These are phyloP conservation scores for Fragum fragum DNA, from an alignment of 2,888 invertebrate genomes.

Conservation along the genomic window DNA sequence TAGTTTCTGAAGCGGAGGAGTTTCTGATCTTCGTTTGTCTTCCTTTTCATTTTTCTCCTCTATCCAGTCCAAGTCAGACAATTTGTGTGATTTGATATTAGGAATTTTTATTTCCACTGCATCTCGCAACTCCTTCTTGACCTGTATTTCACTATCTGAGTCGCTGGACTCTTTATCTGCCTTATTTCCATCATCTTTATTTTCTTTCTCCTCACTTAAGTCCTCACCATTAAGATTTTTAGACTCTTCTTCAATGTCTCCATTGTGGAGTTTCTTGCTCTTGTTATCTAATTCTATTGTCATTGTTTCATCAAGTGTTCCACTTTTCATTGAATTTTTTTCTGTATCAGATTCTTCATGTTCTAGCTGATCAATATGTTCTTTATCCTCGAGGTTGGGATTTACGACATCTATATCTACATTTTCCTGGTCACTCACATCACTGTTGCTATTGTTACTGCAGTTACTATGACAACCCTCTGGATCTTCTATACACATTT, in stretches of 20 bases:
- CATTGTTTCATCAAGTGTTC: background rate
- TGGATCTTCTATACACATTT: constrained; percentile 44
- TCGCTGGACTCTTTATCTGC: constrained; percentile 34
- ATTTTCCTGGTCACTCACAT: constrained; percentile 14
- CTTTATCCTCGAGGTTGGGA: background rate
- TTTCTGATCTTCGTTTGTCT: constrained; percentile 61
- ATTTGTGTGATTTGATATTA: constrained; percentile 38
- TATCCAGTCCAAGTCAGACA: constrained; percentile 55
- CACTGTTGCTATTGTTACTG: constrained; percentile 24
- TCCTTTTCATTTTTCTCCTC: constrained; percentile 26
- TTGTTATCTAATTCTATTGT: constrained; percentile 6
- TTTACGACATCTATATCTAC: background rate
- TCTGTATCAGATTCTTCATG: background rate
- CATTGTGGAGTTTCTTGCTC: constrained; percentile 16
- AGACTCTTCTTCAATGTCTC: constrained; percentile 26
- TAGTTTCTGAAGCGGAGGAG: constrained; percentile 72
- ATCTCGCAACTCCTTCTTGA: constrained; percentile 56
- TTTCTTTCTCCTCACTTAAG: constrained; percentile 25
- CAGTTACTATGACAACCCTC: constrained; percentile 32
- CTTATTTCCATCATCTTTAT: constrained; percentile 20
- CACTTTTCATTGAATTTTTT: background rate
- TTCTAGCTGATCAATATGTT: background rate
- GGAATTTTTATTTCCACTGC: constrained; percentile 56
- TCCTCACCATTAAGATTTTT: constrained; percentile 22
- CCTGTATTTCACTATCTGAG: constrained; percentile 50